phyloP scores from a whole-genome alignment of 1,140 invertebrate species.

The Drosophila melanica region DNA sequence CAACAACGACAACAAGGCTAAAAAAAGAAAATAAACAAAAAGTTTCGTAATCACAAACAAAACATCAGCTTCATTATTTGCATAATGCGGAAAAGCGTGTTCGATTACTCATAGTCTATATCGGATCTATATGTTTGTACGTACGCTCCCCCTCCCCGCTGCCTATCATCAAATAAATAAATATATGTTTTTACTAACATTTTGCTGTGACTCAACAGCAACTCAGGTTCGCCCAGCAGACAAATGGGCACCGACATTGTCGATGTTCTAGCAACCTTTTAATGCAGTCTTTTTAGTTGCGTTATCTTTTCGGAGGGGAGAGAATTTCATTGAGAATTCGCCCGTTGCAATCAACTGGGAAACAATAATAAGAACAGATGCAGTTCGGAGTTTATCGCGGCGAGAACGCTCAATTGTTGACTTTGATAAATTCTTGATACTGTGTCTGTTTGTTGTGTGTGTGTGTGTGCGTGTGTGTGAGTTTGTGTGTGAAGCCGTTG shows the following conservation, averaged over 20 bases:
- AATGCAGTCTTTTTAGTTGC: not conserved
- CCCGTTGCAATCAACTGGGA: not conserved
- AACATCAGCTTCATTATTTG: constrained; percentile 13
- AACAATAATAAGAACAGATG: not conserved
- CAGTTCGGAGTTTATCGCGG: constrained; percentile 37
- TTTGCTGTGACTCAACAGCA: not conserved
- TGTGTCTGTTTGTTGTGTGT: constrained; percentile 25
- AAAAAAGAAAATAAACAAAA: constrained; percentile 2
- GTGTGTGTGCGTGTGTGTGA: not conserved
- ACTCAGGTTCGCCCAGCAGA: not conserved
- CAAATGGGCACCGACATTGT: constrained; percentile 7
- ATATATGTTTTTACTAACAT: not conserved
- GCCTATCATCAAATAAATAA: too few relatives aligned
- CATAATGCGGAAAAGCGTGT: constrained; percentile 6
- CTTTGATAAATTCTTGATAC: constrained; percentile 55
- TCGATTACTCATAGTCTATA: constrained; percentile 20
- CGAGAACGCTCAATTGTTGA: constrained; percentile 37
- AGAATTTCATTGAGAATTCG: constrained; percentile 2
- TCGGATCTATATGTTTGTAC: not conserved
- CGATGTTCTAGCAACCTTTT: not conserved
- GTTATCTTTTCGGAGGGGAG: not conserved
- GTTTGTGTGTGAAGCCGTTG: constrained; percentile 23
- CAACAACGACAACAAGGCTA: constrained; percentile 2
- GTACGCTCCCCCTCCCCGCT: not conserved
- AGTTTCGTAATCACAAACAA: constrained; percentile 9